Evolutionary conservation across 2,113 vertebrate genomes (phyloP), one percentile per base, ranked within the genome.

Genomic region (Phylloscopus whistleri): DNA sequence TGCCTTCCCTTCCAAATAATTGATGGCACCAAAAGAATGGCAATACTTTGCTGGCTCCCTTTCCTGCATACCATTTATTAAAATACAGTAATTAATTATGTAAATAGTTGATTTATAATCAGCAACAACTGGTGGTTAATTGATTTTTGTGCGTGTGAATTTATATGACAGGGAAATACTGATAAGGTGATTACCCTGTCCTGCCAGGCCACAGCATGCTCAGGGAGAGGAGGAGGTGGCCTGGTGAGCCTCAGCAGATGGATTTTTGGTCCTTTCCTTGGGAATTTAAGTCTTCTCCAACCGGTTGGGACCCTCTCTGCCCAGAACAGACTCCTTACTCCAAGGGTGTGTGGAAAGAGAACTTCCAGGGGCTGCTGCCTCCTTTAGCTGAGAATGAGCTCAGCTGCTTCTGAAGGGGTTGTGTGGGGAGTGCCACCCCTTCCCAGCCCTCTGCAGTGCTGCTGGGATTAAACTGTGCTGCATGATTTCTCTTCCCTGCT

Each of bases 41-140:
- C 92, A 94, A 21, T 88, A 84, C 96, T 96, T 85, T 95, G 96
- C 93, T 17, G 7, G 94, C 74, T 75, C 37, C 92, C 69, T n/a
- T 64, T 91, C 70, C 33, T 81, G 5, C n/a, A 67, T 79, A 51
- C 93, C 85, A 97, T 97, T 97, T 97, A 97, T 97, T 96, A 97
- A 97, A 96, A 94, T 86, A 59, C 58, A 96, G 93, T 97, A 96
- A 98, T 97, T 97, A 98, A 98, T 98, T 97, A 98, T 97, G 97
- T 96, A 96, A 96, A 96, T 90, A 92, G 93, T 83, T 96, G 95
- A 96, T 97, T 97, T 97, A 96, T 88, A 95, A 96, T 94, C 96
- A 94, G 90, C 89, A 93, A 62, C n/a, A 89, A 89, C 77, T 13
- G 8, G 67, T 78, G 68, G 89, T 91, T 96, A 95, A 98, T 97